Percentiles rank a stretch among this genome's conserved stretches.
phyloP scores from a whole-genome alignment of 2,113 vertebrate species.

The Porphyrio hochstetteri region DNA sequence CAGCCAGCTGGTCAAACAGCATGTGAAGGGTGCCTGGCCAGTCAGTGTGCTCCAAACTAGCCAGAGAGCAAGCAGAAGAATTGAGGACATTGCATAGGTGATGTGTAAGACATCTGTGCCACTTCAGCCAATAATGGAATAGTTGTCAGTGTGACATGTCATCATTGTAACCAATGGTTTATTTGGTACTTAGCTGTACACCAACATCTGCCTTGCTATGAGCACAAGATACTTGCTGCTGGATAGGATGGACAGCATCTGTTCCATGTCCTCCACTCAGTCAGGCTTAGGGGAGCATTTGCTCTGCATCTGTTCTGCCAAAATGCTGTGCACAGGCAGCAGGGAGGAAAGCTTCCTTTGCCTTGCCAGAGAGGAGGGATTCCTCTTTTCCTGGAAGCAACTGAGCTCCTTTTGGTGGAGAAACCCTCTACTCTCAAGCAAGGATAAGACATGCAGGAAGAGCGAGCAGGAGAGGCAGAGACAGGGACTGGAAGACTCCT shows the following conservation, averaged over 20 bases:
- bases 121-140: background rate
- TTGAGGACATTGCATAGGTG: background rate
- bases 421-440: background rate
- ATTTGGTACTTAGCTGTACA: background rate
- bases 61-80: background rate
- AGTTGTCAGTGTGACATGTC: background rate
- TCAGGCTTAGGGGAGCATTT: background rate
- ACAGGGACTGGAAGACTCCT: background rate
- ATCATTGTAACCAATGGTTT: background rate
- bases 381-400: background rate
- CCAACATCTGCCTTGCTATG: background rate
- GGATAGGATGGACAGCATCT: background rate
- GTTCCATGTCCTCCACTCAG: background rate
- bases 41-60: background rate
- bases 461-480: background rate
- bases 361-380: background rate
- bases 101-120: background rate
- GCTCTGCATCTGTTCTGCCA: background rate
- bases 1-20: background rate
- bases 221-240: background rate
- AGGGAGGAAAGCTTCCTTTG: background rate
- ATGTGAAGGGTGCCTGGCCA: background rate
- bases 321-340: fast-evolving
- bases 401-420: background rate
- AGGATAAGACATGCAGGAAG: background rate